Percentiles rank a stretch among this genome's conserved stretches.
These are phyloP conservation scores for Onychostoma macrolepis DNA, from an alignment of 2,113 vertebrate genomes.

Conservation along the genomic window DNA sequence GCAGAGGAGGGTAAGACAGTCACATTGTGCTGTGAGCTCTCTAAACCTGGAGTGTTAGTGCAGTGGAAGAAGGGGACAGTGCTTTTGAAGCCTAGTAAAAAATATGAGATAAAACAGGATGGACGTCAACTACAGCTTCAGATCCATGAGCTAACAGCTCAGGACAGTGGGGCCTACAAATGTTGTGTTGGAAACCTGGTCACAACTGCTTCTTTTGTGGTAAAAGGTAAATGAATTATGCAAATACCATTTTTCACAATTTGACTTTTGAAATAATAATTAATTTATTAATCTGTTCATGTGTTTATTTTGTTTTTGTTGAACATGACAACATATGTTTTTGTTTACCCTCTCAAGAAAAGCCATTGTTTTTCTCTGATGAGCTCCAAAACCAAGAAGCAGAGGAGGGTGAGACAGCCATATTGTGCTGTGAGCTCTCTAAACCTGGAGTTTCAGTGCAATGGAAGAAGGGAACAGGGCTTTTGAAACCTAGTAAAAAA, in stretches of 20 bases:
- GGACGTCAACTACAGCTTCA: constrained; percentile 75
- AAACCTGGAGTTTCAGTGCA: constrained; percentile 58
- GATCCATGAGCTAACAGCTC: constrained; percentile 68
- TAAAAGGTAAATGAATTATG: constrained; percentile 59
- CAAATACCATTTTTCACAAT: too few relatives aligned
- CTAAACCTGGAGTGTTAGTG: not conserved
- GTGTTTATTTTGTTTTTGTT: not conserved
- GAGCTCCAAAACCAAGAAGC: constrained; percentile 73
- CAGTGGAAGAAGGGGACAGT: not conserved
- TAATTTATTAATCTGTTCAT: not conserved
- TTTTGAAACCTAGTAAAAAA: constrained; percentile 66
- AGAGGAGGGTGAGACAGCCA: constrained; percentile 68
- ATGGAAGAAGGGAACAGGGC: constrained; percentile 74
- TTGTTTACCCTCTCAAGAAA: constrained; percentile 62
- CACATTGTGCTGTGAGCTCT: not conserved
- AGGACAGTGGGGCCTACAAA: constrained; percentile 74
- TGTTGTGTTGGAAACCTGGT: constrained; percentile 64
- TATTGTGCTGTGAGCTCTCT: constrained; percentile 74
- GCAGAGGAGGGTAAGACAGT: not conserved
- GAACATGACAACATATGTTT: not conserved
- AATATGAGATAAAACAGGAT: constrained; percentile 12
- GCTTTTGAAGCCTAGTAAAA: not conserved
- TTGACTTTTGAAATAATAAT: not conserved
- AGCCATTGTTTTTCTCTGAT: constrained; percentile 65
- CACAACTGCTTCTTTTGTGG: constrained; percentile 69